Evolutionary conservation across 2,797 vertebrate genomes (phyloP).

Genomic region (Enteromius treurensis): DNA sequence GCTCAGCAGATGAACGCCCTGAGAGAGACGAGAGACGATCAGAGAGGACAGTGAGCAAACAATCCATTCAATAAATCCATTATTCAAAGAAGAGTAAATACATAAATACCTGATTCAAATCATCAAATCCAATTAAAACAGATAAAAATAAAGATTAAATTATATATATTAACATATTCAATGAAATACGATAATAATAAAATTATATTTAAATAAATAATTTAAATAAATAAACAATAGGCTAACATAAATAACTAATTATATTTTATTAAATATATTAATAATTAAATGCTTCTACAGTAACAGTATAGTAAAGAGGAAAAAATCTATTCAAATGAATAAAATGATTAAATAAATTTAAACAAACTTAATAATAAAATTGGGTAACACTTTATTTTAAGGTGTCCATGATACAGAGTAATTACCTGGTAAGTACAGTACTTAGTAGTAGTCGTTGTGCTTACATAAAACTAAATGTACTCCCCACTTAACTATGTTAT

Average conservation of each 20-base stretch:
- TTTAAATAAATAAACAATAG: background rate
- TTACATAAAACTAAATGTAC: too few relatives aligned
- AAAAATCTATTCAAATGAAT: background rate
- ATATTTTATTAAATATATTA: background rate
- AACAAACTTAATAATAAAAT: too few relatives aligned
- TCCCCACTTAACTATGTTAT: too few relatives aligned
- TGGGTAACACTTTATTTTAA: too few relatives aligned
- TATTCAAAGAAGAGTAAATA: background rate
- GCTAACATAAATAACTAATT: background rate
- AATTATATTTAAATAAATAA: too few relatives aligned
- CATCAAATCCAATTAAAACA: background rate
- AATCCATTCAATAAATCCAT: background rate
- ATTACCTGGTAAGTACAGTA: too few relatives aligned
- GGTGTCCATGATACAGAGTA: too few relatives aligned
- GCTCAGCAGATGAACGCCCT: conserved; percentile 93
- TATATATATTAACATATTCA: too few relatives aligned
- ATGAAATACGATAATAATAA: too few relatives aligned
- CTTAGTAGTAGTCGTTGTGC: too few relatives aligned
- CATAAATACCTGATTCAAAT: background rate
- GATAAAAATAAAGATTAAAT: background rate
- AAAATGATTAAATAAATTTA: background rate
- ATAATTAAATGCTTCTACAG: background rate
- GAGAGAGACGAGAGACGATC: conserved; percentile 42
- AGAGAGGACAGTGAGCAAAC: too few relatives aligned
- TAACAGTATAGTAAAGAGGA: too few relatives aligned